Base-by-base conservation (phyloP, 2,888 invertebrate species). In the Acleris laterana region DNA sequence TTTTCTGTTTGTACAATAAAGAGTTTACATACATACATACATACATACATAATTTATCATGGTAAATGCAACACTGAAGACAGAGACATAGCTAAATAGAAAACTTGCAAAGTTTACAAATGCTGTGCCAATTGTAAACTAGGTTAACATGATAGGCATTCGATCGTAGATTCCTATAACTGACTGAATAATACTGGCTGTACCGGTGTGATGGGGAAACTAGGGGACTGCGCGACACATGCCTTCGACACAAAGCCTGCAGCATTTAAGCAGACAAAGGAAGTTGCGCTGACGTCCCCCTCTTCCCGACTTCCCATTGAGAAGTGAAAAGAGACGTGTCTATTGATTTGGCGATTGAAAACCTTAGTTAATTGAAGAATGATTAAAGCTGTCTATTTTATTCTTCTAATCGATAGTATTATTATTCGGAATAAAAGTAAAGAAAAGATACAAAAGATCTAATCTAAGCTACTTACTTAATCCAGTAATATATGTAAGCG, bases 251-350 rank as follows among this genome's bases (percentile, higher is more conserved):
- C 62, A 62, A 62, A 66, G 61, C 28, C n/a, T 48, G 63, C 59
- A 59, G 55, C 60, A 62, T 66, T 66, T 66, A 56, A 48, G 46
- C 56, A 57, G 62, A 66, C 66, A 66, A 66, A 62, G 46, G 56
- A 7, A 51, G 44, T 22, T 17, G 32, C 52, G 53, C 46, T 55
- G 60, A 28, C 55, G 38, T 50, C 50, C 49, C 16, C 28, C 28
- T 32, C 20, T 32, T 17, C 49, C 28, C 51, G 46, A 52, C 19
- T 25, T 62, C 51, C 57, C 44, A 57, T 62, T 48, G 57, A 44
- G 51, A 32, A 48, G 55, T 49, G n/a, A 64, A 60, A n/a, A n/a
- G 48, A 17, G 32, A 11, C 25, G n/a, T 22, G 20, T 42, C 3
- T 20, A 46, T 61, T 55, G 60, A 61, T 55, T 60, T 49, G 20